Evolutionary conservation across 1,140 invertebrate species (phyloP).

Genomic region (Adoxophyes honmai): DNA sequence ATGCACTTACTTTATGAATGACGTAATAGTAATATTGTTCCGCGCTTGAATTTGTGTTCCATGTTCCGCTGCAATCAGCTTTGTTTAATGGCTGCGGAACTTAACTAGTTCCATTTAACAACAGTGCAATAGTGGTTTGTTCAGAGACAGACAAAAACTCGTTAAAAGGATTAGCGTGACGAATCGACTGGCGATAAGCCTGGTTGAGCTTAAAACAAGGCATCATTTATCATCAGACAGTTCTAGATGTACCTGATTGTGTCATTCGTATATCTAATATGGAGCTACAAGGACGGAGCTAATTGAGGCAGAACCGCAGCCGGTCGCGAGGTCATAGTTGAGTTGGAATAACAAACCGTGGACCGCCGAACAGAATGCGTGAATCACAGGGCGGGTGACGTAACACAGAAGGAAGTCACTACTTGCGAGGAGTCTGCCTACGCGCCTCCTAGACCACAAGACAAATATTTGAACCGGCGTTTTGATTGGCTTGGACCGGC

Average conservation of each 20-base stretch:
- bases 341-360: slow-evolving; percentile 19
- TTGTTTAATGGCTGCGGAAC: slow-evolving; percentile 21
- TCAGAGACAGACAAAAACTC: slow-evolving; percentile 14
- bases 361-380: slow-evolving; percentile 32
- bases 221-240: slow-evolving; percentile 7
- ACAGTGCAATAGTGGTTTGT: slow-evolving; percentile 8
- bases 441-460: slow-evolving; percentile 40
- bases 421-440: slow-evolving; percentile 55
- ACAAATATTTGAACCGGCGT: slow-evolving; percentile 39
- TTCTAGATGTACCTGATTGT: slow-evolving; percentile 9
- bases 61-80: slow-evolving; percentile 44
- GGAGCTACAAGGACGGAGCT: slow-evolving; percentile 24
- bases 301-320: slow-evolving; percentile 11
- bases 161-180: slow-evolving; percentile 27
- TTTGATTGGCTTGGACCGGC: slow-evolving; percentile 29
- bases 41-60: slow-evolving; percentile 42
- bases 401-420: slow-evolving; percentile 59
- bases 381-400: slow-evolving; percentile 60
- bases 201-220: slow-evolving; percentile 12
- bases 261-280: slow-evolving; percentile 14
- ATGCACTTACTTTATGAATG: slow-evolving; percentile 63
- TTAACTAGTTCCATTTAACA: slow-evolving; percentile 19
- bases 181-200: slow-evolving; percentile 22
- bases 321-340: slow-evolving; percentile 38
- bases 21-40: slow-evolving; percentile 63